phyloP scores from a whole-genome alignment of 92 coral and sea anemone species.

The Palythoa caribaeorum region DNA sequence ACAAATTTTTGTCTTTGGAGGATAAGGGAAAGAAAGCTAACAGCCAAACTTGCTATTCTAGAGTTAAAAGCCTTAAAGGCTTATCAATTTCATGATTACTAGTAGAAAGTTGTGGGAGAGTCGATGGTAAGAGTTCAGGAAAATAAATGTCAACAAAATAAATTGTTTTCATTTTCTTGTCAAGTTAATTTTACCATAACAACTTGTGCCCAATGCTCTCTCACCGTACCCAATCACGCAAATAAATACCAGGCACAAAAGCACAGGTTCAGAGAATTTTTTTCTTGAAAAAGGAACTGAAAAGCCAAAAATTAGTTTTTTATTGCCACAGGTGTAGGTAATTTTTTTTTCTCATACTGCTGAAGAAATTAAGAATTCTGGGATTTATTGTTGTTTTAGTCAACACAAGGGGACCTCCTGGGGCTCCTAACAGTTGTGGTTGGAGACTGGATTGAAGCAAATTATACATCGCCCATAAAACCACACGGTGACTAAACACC shows the following conservation, averaged over 20 bases:
- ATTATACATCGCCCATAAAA: conserved; percentile 31
- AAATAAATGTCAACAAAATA: conserved; percentile 32
- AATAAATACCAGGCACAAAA: not conserved
- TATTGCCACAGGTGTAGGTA: conserved; percentile 17
- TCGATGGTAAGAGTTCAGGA: not conserved
- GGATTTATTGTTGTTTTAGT: not conserved
- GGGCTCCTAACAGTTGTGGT: conserved; percentile 19
- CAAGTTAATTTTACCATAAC: conserved; percentile 1
- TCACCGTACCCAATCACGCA: not conserved
- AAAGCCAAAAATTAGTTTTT: not conserved
- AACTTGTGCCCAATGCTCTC: not conserved
- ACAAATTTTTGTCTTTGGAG: not conserved
- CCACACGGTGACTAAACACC: conserved; percentile 10
- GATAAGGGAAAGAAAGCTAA: not conserved
- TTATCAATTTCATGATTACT: not conserved
- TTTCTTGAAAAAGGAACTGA: not conserved
- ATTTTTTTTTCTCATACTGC: not conserved
- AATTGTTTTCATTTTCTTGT: conserved; percentile 16
- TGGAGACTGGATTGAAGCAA: conserved; percentile 29
- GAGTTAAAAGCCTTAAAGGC: not conserved
- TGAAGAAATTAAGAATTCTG: conserved; percentile 9
- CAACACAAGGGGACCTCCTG: conserved; percentile 20
- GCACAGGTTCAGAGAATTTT: not conserved
- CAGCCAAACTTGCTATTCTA: too few relatives aligned
- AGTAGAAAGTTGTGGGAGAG: conserved; percentile 5